Conservation (phyloP, 2,888 invertebrate genomes). For the Quadroppia sp. region DNA sequence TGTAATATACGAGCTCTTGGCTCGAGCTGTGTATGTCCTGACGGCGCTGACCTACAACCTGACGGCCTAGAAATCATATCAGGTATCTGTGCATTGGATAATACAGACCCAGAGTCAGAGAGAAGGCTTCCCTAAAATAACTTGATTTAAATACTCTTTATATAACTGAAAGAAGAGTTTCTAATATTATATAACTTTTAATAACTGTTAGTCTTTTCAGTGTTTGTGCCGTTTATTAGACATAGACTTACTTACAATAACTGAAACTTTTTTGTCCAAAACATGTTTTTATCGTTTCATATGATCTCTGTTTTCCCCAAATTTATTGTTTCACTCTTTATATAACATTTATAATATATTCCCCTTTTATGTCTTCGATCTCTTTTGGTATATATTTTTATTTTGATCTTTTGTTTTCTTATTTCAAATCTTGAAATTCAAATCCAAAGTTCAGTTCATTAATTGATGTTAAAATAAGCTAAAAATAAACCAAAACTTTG, state of each 20-base stretch:
- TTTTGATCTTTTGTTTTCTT: background rate
- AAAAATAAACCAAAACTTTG: background rate
- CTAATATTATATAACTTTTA: background rate
- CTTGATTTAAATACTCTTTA: constrained; percentile 6
- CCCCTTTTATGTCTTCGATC: background rate
- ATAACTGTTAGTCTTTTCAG: background rate
- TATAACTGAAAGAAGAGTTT: background rate
- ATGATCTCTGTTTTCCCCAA: background rate
- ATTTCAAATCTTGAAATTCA: background rate
- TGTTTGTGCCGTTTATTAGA: background rate
- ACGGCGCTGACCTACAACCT: constrained; percentile 30
- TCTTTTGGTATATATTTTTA: background rate
- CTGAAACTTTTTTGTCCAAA: background rate
- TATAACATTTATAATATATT: background rate
- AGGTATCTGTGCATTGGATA: constrained; percentile 23
- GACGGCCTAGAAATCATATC: constrained; percentile 33
- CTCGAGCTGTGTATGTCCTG: background rate
- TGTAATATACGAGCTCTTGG: constrained; percentile 14
- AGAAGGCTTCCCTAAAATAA: constrained; percentile 31
- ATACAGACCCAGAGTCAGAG: background rate
- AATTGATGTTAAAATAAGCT: constrained; percentile 8
- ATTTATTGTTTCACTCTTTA: background rate
- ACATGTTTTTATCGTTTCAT: background rate
- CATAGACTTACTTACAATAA: background rate
- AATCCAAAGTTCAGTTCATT: background rate